phyloP scores from a whole-genome alignment of 1,140 invertebrate species.

The Conopomorpha cramerella region DNA sequence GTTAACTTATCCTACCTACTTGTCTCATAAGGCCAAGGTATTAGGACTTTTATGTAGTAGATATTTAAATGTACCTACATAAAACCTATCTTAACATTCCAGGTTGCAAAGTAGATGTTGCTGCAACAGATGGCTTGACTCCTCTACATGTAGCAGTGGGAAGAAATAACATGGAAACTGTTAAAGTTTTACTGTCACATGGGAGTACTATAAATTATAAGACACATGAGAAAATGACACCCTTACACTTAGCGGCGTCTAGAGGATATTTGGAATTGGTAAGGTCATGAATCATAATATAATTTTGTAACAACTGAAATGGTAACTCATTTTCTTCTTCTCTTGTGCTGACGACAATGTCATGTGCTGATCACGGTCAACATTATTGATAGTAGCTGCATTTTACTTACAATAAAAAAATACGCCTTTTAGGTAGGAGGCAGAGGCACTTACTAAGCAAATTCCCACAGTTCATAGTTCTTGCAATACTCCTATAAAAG shows the following conservation, averaged over 20 bases:
- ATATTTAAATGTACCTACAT: conserved; percentile 3
- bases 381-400: background rate
- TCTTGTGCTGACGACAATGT: too few relatives aligned
- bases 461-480: too few relatives aligned
- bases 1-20: too few relatives aligned
- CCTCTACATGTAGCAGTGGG: conserved; percentile 38
- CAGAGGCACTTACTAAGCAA: too few relatives aligned
- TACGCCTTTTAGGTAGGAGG: too few relatives aligned
- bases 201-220: conserved; percentile 44
- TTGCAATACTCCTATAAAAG: too few relatives aligned
- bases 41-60: too few relatives aligned
- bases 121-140: conserved; percentile 35
- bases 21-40: too few relatives aligned
- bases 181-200: conserved; percentile 20
- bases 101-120: conserved; percentile 43
- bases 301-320: background rate
- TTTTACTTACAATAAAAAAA: background rate
- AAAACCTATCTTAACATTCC: conserved; percentile 6
- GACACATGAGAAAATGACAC: conserved; percentile 48
- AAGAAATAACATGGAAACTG: conserved; percentile 31
- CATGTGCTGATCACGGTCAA: too few relatives aligned
- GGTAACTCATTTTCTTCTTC: background rate
- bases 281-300: conserved; percentile 5
- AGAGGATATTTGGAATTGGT: conserved; percentile 39
- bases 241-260: conserved; percentile 43